phyloP scores from a whole-genome alignment of 2,113 vertebrate genomes.

The Lucifuga dentata region DNA sequence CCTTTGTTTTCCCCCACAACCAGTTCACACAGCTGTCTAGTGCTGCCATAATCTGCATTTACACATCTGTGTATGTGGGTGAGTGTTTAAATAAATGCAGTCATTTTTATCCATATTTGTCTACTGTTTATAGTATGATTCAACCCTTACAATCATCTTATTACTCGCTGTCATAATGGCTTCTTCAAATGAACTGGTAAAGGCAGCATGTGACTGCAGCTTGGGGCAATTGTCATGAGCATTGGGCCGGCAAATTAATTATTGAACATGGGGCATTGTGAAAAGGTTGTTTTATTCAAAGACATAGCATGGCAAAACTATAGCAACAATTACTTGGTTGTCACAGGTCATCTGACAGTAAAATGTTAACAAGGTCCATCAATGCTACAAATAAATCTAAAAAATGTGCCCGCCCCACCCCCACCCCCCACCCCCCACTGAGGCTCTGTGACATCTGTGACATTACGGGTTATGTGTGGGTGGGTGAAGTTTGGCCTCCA shows the following conservation, averaged over 20 bases:
- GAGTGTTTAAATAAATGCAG: constrained; percentile 4
- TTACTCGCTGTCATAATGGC: constrained; percentile 64
- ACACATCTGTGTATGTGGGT: background rate
- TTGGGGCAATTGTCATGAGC: constrained; percentile 63
- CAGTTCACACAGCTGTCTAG: constrained; percentile 50
- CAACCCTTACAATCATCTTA: constrained; percentile 23
- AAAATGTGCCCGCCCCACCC: constrained; percentile 61
- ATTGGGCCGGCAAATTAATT: constrained; percentile 73
- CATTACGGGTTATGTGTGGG: constrained; percentile 64
- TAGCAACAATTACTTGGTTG: constrained; percentile 33
- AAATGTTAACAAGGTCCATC: constrained; percentile 25
- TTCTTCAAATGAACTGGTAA: constrained; percentile 41
- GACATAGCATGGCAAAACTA: constrained; percentile 28
- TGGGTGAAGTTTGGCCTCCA: constrained; percentile 64
- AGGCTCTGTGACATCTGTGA: constrained; percentile 66
- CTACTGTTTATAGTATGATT: too few species aligned
- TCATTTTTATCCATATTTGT: constrained; percentile 6
- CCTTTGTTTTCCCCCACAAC: constrained; percentile 52
- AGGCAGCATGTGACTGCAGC: constrained; percentile 51
- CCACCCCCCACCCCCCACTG: constrained; percentile 39
- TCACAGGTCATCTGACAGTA: constrained; percentile 30
- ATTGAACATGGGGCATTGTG: constrained; percentile 69
- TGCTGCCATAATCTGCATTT: constrained; percentile 2
- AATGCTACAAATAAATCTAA: constrained; percentile 49
- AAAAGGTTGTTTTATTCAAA: constrained; percentile 63